A percentile compares a stretch with the other conserved stretches of the same genome.
These are phyloP conservation scores for Notamacropus eugenii DNA, from an alignment of 2,797 vertebrate genomes.

Conservation along the genomic window DNA sequence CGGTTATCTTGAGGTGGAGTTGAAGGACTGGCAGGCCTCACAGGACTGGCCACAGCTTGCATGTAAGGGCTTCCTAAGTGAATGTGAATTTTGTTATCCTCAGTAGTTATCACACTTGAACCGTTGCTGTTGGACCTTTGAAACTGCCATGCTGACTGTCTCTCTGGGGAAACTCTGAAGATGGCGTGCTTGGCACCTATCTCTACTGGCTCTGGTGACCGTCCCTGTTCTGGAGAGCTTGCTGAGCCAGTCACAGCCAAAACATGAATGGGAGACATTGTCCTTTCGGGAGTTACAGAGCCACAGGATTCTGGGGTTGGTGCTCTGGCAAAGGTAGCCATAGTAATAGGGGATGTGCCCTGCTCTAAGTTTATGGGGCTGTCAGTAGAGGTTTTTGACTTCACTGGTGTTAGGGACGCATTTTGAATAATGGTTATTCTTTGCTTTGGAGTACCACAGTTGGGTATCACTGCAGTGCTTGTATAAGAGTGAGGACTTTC, in stretches of 20 bases:
- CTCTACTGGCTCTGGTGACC: slow-evolving; percentile 90
- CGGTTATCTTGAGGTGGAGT: slow-evolving; percentile 89
- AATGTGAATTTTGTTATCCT: slow-evolving; percentile 99
- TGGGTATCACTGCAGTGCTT: slow-evolving; percentile 97
- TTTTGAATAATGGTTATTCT: slow-evolving; percentile 98
- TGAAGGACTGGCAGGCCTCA: slow-evolving; percentile 88
- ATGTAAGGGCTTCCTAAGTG: slow-evolving; percentile 95
- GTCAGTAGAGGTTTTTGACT: slow-evolving; percentile 89
- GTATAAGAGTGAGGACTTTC: slow-evolving; percentile 93
- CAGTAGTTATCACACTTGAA: slow-evolving; percentile 96
- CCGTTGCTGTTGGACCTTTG: slow-evolving; percentile 95
- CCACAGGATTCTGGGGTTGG: slow-evolving; percentile 93
- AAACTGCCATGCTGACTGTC: slow-evolving; percentile 94
- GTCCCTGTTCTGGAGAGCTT: slow-evolving; percentile 88
- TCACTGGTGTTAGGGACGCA: slow-evolving; percentile 89
- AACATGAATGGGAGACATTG: slow-evolving; percentile 93
- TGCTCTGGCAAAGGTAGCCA: slow-evolving; percentile 91
- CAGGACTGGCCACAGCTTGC: slow-evolving; percentile 90
- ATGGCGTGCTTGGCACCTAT: slow-evolving; percentile 90
- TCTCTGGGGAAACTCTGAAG: slow-evolving; percentile 94
- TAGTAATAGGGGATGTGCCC: slow-evolving; percentile 89
- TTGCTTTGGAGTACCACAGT: slow-evolving; percentile 94
- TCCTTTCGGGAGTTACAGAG: slow-evolving; percentile 93
- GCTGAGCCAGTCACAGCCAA: slow-evolving; percentile 90
- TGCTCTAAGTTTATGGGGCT: slow-evolving; percentile 89